Evolutionary conservation across 2,113 vertebrate species (phyloP), one percentile per base, ranked within the genome.

Genomic region (Nothobranchius furzeri): DNA sequence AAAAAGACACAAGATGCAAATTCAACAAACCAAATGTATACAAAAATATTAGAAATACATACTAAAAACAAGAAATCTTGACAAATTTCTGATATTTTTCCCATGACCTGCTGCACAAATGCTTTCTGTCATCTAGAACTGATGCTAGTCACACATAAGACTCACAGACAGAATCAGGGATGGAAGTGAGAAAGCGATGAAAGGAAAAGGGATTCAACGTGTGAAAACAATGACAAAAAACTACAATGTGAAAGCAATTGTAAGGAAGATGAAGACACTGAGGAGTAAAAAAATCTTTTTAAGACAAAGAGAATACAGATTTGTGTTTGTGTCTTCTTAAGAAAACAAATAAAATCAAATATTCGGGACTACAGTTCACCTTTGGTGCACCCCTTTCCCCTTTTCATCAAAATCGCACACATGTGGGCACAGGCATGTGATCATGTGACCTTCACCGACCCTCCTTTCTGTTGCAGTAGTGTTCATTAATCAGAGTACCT

Each of bases 401-500:
- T 51, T 65, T 81, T 52, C n/a, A 25, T 45, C 24, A 72, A 45
- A 64, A 62, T 79, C 15, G 40, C 46, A 62, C 35, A 13, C 42
- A n/a, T 25, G 17, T 40, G 36, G 36, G 37, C 37, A 40, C 37
- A 40, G 35, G 17, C 36, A 11, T 75, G 55, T 25, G 9, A 9
- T 56, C 35, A 36, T 57, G 59, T 76, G 64, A 82, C 89, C 79
- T 85, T 88, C 79, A 68, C 55, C 64, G 72, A 70, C 68, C 68
- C 61, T 84, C 46, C 53, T 57, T 80, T 52, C 51, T 63, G 30
- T 47, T 52, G 60, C 60, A 35, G 49, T 17, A 45, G 52, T n/a
- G 82, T 85, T 81, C 75, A 86, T 89, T 86, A 85, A 86, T 85
- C 74, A 77, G 66, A 25, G 53, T 60, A 83, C 14, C 49, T 75